Conservation (phyloP, 2,888 invertebrate genomes). For the Cecidostiba fungosa region DNA sequence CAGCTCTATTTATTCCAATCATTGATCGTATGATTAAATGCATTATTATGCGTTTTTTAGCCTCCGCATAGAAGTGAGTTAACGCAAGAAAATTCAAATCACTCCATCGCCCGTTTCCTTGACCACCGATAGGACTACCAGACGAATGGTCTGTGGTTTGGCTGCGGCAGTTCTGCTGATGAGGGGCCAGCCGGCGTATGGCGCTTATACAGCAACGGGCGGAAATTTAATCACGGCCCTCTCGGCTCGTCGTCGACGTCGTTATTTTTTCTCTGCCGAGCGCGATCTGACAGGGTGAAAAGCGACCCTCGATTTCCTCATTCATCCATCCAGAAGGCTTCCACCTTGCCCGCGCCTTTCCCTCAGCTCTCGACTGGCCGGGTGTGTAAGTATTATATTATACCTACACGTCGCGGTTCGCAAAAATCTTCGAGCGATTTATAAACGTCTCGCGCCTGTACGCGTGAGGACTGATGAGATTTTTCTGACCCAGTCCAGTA, state of each 20-base stretch:
- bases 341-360: neutral
- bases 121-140: conserved; percentile 22
- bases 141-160: conserved; percentile 37
- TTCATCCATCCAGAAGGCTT: conserved; percentile 50
- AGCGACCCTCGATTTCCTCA: conserved; percentile 56
- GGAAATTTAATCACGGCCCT: conserved; percentile 71
- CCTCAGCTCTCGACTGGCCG: neutral
- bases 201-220: conserved; percentile 49
- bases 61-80: neutral
- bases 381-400: neutral
- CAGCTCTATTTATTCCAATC: neutral
- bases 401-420: neutral
- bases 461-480: conserved; percentile 40
- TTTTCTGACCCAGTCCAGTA: conserved; percentile 5
- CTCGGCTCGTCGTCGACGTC: conserved; percentile 40
- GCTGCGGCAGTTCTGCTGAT: neutral
- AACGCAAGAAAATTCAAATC: conserved; percentile 27
- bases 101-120: conserved; percentile 34
- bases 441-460: conserved; percentile 56
- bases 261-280: conserved; percentile 29
- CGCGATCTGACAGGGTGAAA: conserved; percentile 44
- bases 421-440: conserved; percentile 54
- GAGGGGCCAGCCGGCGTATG: neutral
- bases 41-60: neutral
- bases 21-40: neutral